phyloP scores from a whole-genome alignment of 2,797 vertebrate species.

The Rhincodon typus region DNA sequence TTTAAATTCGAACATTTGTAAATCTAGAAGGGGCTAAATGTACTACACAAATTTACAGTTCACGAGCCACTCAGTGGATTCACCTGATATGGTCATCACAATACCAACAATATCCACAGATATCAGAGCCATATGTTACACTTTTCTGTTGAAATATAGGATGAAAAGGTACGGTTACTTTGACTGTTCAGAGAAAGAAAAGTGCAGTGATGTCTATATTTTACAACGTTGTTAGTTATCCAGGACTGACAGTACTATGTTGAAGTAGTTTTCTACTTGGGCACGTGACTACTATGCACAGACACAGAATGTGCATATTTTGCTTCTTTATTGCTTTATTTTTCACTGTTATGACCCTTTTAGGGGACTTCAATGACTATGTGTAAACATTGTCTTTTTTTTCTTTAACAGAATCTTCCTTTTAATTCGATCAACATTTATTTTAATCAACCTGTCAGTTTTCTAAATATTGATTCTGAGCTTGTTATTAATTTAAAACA shows the following conservation, averaged over 20 bases:
- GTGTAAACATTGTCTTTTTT: background rate
- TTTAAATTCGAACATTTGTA: too few species aligned
- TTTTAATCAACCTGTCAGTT: background rate
- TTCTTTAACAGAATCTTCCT: background rate
- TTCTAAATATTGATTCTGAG: background rate
- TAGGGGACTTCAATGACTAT: too few species aligned
- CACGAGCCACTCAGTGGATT: too few species aligned
- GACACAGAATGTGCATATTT: background rate
- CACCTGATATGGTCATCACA: background rate
- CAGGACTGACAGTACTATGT: background rate
- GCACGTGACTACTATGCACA: background rate
- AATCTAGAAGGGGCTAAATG: too few species aligned
- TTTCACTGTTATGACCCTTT: too few species aligned
- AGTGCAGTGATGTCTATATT: background rate
- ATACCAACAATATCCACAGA: background rate
- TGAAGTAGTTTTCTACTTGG: background rate
- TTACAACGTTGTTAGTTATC: background rate
- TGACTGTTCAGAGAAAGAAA: background rate
- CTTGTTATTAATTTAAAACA: background rate
- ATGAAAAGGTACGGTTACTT: background rate
- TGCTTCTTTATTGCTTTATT: background rate
- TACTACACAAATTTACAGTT: too few species aligned
- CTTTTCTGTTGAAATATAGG: background rate
- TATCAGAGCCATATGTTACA: background rate
- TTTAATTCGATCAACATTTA: background rate